A percentile compares a stretch with the other conserved stretches of the same genome.
Evolutionary conservation across 2,888 invertebrate genomes (phyloP).

Genomic region (Galerucella calmariensis): DNA sequence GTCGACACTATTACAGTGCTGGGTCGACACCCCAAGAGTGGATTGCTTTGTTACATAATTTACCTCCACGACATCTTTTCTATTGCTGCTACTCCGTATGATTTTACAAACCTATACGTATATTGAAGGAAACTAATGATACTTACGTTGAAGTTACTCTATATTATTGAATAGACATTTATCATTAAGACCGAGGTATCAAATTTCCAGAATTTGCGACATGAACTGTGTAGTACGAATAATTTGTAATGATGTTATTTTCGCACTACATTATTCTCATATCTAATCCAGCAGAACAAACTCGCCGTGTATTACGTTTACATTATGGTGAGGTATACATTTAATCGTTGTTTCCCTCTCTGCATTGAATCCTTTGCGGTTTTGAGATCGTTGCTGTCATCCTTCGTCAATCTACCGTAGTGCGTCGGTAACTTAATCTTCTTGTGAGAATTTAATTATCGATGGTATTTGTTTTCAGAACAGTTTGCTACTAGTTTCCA

Average conservation of each 20-base stretch:
- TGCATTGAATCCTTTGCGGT: neutral
- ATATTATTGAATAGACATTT: no score
- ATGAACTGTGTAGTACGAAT: neutral
- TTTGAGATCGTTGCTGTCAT: conserved; percentile 7
- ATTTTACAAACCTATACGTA: no score
- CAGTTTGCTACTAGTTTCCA: neutral
- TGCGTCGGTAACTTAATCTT: conserved; percentile 9
- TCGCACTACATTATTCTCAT: neutral
- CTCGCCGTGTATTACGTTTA: neutral
- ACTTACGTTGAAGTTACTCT: no score
- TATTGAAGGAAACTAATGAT: no score
- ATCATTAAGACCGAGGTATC: neutral
- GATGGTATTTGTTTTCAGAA: neutral
- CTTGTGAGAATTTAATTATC: conserved; percentile 7
- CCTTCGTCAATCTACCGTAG: neutral
- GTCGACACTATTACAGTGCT: no score
- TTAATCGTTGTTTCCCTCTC: conserved; percentile 3
- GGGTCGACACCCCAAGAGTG: no score
- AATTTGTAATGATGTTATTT: conserved; percentile 1
- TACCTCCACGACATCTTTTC: no score
- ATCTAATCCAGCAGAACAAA: conserved; percentile 1
- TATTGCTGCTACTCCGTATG: no score
- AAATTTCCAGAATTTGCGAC: neutral
- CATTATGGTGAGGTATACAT: conserved; percentile 7
- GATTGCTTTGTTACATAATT: no score